These are phyloP conservation scores for Drosophila insularis DNA, from an alignment of 1,140 invertebrate genomes.

Conservation along the genomic window DNA sequence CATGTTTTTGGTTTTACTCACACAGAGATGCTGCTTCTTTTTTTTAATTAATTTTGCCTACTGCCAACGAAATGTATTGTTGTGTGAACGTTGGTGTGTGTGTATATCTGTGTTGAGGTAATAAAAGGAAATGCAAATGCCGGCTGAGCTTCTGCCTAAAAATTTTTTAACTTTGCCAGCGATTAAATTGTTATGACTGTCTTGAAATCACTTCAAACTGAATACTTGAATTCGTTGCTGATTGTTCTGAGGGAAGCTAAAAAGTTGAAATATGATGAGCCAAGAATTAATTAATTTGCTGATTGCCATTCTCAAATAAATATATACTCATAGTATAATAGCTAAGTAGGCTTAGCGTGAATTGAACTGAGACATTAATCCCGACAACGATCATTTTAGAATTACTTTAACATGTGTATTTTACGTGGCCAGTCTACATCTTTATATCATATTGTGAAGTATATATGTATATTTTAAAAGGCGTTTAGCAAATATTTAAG, in stretches of 20 bases:
- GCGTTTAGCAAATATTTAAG: too few relatives aligned
- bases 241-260: background rate
- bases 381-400: too few relatives aligned
- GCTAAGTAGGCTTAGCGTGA: background rate
- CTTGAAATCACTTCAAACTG: conserved; percentile 18
- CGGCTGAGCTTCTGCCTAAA: conserved; percentile 30
- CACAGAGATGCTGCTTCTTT: conserved; percentile 28
- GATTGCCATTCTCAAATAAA: background rate
- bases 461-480: too few relatives aligned
- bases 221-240: background rate
- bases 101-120: conserved; percentile 46
- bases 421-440: too few relatives aligned
- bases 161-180: conserved; percentile 59
- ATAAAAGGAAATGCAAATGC: conserved; percentile 72
- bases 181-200: conserved; percentile 74
- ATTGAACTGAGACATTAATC: too few relatives aligned
- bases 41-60: conserved; percentile 78
- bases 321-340: background rate
- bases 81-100: conserved; percentile 27
- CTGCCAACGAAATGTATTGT: conserved; percentile 52
- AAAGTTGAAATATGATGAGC: conserved; percentile 7
- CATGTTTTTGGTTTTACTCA: conserved; percentile 69
- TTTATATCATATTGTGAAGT: too few relatives aligned
- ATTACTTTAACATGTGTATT: too few relatives aligned
- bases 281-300: conserved; percentile 8